A percentile compares a stretch with the other conserved stretches of the same genome.
Evolutionary conservation across 1,140 invertebrate species (phyloP).

Genomic region (Aphis gossypii): DNA sequence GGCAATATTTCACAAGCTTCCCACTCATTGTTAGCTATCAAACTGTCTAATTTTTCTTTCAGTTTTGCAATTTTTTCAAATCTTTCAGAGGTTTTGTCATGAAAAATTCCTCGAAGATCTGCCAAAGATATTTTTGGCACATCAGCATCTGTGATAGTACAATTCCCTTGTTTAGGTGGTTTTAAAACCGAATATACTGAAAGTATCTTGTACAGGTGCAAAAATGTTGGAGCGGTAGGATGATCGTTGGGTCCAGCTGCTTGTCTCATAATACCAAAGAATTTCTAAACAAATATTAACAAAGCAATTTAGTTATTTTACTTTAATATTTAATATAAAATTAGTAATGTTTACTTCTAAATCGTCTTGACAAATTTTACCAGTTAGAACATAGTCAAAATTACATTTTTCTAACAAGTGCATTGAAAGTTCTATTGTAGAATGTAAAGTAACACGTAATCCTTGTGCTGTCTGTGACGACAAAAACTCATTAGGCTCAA

Average conservation of each 20-base stretch:
- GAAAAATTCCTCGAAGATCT: not conserved
- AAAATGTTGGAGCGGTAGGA: not conserved
- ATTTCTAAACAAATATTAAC: not conserved
- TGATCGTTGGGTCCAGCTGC: slow-evolving; percentile 4
- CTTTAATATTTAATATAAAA: not conserved
- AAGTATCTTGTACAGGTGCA: not conserved
- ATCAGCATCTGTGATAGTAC: not conserved
- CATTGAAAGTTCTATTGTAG: not conserved
- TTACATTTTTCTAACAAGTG: not conserved
- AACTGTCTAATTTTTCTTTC: not conserved
- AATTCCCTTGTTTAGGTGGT: slow-evolving; percentile 17
- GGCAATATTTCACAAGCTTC: not conserved
- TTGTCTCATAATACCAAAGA: slow-evolving; percentile 12
- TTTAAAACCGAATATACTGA: no score
- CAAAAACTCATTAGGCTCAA: not conserved
- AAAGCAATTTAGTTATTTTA: not conserved
- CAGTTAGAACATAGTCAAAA: not conserved
- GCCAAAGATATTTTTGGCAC: not conserved
- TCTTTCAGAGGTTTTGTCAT: not conserved
- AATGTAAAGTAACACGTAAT: not conserved
- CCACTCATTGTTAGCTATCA: not conserved
- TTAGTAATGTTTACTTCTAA: not conserved
- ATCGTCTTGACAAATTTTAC: no score
- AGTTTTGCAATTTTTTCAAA: slow-evolving; percentile 5
- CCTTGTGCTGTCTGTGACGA: not conserved